Conservation (phyloP, 2,888 invertebrate species). For the Hedychridium roseum region DNA sequence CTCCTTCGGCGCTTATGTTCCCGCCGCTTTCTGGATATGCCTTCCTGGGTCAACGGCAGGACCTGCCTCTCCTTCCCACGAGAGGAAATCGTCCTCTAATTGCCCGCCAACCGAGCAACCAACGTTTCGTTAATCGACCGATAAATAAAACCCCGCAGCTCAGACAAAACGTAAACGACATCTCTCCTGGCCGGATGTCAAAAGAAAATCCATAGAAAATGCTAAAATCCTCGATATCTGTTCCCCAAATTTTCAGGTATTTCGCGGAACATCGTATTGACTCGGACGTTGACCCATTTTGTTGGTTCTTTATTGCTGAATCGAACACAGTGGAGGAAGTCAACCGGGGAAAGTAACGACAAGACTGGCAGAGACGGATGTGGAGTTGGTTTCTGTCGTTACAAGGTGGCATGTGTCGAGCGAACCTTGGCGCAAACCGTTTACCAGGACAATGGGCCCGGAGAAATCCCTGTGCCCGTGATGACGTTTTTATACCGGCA, state of each 20-base stretch:
- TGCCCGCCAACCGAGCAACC: conserved; percentile 6
- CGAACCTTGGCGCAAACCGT: conserved; percentile 35
- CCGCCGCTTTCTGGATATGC: conserved; percentile 8
- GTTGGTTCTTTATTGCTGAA: no score
- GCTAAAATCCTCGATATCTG: no score
- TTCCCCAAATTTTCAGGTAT: neutral
- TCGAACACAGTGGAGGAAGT: no score
- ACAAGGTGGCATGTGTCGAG: conserved; percentile 35
- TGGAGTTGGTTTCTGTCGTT: no score
- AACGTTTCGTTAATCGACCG: neutral
- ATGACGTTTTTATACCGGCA: conserved; percentile 25
- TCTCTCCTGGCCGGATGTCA: no score
- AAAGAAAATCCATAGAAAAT: no score
- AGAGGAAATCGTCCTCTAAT: conserved; percentile 17
- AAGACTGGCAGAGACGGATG: no score
- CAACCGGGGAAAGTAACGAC: no score
- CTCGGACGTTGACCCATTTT: no score
- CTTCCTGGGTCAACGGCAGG: conserved; percentile 22
- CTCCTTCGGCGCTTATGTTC: neutral
- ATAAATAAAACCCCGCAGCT: neutral
- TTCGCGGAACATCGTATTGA: no score
- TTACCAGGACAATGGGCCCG: conserved; percentile 31
- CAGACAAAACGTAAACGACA: no score
- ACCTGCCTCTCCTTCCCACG: conserved; percentile 9
- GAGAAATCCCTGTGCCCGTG: conserved; percentile 29